Conservation (phyloP, 2,797 vertebrate genomes). For the Parotocinclus haroldoi region DNA sequence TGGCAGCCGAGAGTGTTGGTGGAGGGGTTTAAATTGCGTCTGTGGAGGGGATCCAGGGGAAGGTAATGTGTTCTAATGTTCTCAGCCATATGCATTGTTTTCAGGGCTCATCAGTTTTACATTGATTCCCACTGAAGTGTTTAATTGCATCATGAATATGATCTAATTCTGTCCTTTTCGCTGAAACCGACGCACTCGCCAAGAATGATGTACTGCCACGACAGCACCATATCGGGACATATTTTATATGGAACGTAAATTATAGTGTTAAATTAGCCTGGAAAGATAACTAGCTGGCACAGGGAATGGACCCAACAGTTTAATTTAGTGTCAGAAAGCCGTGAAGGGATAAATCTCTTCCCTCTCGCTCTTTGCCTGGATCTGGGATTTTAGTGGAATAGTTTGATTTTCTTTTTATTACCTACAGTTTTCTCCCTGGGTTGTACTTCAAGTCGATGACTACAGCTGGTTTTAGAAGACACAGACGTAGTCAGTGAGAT, state of each 20-base stretch:
- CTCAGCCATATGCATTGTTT: constrained; percentile 99
- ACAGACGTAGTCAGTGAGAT: neutral
- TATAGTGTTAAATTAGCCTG: constrained; percentile 83
- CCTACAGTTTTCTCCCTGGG: constrained; percentile 14
- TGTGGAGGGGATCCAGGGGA: constrained; percentile 87
- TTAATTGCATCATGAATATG: constrained; percentile 99
- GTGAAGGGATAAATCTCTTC: constrained; percentile 78
- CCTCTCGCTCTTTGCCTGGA: constrained; percentile 47
- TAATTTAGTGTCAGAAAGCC: constrained; percentile 83
- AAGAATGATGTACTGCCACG: constrained; percentile 93
- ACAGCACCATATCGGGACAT: constrained; percentile 85
- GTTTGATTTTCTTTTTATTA: constrained; percentile 43
- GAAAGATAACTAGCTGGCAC: constrained; percentile 84
- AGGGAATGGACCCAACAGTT: constrained; percentile 81
- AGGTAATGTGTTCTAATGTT: constrained; percentile 99
- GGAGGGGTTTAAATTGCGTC: constrained; percentile 92
- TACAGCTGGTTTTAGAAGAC: constrained; percentile 6
- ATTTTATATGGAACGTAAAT: constrained; percentile 84
- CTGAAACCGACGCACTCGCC: constrained; percentile 95
- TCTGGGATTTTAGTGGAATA: constrained; percentile 34
- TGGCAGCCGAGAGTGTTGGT: constrained; percentile 86
- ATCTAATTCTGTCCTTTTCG: constrained; percentile 99
- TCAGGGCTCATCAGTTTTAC: constrained; percentile 99
- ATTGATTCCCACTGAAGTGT: constrained; percentile 99
- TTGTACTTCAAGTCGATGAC: neutral